phyloP scores from a whole-genome alignment of 2,888 invertebrate species.

The Ypsolopha sequella region DNA sequence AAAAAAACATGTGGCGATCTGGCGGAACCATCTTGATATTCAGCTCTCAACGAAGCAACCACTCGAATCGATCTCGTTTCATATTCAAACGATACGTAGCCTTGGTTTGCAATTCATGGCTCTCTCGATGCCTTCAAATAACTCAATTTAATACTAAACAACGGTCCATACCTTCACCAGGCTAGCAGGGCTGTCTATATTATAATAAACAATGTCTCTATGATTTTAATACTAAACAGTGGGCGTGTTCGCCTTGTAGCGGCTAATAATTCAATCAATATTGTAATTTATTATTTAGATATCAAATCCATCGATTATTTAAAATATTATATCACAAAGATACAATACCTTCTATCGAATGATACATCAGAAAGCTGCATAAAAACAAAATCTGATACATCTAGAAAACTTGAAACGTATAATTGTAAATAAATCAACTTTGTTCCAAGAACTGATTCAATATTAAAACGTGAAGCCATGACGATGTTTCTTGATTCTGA shows the following conservation, averaged over 20 bases:
- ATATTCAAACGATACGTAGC: conserved; percentile 9
- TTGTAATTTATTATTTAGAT: too few species aligned
- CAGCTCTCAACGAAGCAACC: conserved; percentile 6
- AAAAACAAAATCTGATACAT: too few species aligned
- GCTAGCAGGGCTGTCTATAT: neutral
- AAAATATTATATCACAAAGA: conserved; percentile 20
- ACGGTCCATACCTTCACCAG: neutral
- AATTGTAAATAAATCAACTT: too few species aligned
- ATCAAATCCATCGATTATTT: conserved; percentile 19
- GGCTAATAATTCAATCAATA: neutral
- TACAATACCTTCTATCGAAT: too few species aligned
- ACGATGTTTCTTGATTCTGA: too few species aligned
- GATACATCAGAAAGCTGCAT: neutral
- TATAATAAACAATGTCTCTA: conserved; percentile 13
- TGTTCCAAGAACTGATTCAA: too few species aligned
- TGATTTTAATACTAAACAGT: conserved; percentile 23
- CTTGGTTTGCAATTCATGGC: conserved; percentile 8
- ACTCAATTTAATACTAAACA: neutral
- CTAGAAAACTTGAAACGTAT: too few species aligned
- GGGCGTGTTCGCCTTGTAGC: conserved; percentile 30
- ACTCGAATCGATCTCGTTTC: conserved; percentile 18
- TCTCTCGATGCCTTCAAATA: neutral
- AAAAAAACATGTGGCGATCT: conserved; percentile 18
- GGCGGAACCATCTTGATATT: conserved; percentile 13
- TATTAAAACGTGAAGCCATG: too few species aligned